Percentiles rank a stretch among this genome's conserved stretches.
phyloP scores from a whole-genome alignment of 2,888 invertebrate species.

The Aromia moschata region DNA sequence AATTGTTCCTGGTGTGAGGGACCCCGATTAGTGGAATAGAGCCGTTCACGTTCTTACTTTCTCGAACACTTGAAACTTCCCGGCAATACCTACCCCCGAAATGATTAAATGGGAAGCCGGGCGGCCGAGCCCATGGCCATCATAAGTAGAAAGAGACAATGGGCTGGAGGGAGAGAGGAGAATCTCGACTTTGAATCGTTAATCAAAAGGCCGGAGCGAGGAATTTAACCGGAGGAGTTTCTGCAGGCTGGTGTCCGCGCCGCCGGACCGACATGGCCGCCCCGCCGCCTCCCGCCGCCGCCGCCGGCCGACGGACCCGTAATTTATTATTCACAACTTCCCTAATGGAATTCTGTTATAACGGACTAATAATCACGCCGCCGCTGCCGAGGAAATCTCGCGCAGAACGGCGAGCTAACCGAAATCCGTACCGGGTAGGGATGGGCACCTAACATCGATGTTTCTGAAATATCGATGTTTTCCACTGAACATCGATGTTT shows the following conservation, averaged over 20 bases:
- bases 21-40: not conserved
- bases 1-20: not conserved
- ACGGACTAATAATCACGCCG: constrained; percentile 55
- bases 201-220: constrained; percentile 53
- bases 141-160: constrained; percentile 38
- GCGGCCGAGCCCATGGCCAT: constrained; percentile 34
- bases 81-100: not conserved
- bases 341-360: constrained; percentile 57
- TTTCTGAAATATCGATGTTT: no score
- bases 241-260: constrained; percentile 61
- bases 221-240: constrained; percentile 47
- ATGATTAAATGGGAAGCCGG: constrained; percentile 6
- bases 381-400: constrained; percentile 22
- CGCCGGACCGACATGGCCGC: constrained; percentile 67
- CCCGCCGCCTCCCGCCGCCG: no score
- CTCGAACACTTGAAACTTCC: constrained; percentile 1
- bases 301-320: constrained; percentile 31
- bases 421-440: constrained; percentile 8
- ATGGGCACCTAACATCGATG: no score
- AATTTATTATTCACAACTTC: constrained; percentile 27
- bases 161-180: constrained; percentile 26
- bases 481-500: no score
- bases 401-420: constrained; percentile 10
- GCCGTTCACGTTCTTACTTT: constrained; percentile 3
- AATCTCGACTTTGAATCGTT: constrained; percentile 54